Evolutionary conservation across 2,888 invertebrate species (phyloP).

Genomic region (Nowickia ferox): DNA sequence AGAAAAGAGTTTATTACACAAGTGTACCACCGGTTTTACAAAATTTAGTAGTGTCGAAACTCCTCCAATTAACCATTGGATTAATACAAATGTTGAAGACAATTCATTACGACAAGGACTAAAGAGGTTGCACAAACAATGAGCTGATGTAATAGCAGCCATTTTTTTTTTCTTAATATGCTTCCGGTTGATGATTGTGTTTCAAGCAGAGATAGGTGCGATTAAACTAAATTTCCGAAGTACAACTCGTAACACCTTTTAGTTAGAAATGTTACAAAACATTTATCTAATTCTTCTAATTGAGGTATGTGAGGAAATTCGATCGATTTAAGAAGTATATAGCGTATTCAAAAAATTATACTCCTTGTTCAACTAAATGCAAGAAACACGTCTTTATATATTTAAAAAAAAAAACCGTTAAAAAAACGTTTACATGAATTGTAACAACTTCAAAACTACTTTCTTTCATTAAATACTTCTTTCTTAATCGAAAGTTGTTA

Average conservation of each 20-base stretch:
- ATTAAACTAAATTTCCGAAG: too few species aligned
- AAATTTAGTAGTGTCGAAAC: slow-evolving; percentile 78
- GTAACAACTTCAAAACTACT: slow-evolving; percentile 10
- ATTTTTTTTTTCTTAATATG: slow-evolving; percentile 41
- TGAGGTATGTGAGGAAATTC: too few species aligned
- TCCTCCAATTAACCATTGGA: slow-evolving; percentile 79
- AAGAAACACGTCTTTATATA: not conserved
- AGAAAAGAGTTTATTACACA: slow-evolving; percentile 74
- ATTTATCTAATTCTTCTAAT: too few species aligned
- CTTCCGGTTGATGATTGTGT: too few species aligned
- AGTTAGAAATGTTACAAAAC: too few species aligned
- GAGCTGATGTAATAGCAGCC: slow-evolving; percentile 75
- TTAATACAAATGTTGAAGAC: slow-evolving; percentile 77
- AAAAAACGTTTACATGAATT: not conserved
- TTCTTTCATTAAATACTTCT: slow-evolving; percentile 51
- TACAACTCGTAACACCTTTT: too few species aligned
- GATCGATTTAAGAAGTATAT: too few species aligned
- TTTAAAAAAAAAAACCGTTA: not conserved
- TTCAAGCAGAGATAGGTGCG: too few species aligned
- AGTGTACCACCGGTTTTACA: slow-evolving; percentile 77
- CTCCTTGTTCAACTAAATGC: not conserved
- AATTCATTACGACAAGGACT: slow-evolving; percentile 80
- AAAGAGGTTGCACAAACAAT: slow-evolving; percentile 80
- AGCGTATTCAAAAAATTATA: too few species aligned
- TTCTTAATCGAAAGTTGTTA: slow-evolving; percentile 34